phyloP scores from a whole-genome alignment of 2,797 vertebrate species.

The Accipiter badius region DNA sequence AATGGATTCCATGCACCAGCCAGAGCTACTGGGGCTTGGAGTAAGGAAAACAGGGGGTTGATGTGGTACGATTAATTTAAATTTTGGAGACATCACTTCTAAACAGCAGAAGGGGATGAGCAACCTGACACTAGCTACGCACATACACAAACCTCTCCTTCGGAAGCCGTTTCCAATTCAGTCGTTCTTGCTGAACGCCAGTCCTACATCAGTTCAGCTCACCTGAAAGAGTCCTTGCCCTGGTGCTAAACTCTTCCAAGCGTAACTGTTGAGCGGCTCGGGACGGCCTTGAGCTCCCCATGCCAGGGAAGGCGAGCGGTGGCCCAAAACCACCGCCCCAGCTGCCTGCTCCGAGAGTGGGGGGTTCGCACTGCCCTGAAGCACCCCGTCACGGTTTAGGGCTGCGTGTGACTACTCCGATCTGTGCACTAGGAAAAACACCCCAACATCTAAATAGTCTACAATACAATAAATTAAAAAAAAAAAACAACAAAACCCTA shows the following conservation, averaged over 20 bases:
- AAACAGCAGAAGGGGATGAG: neutral
- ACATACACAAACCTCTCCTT: neutral
- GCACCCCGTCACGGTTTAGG: fast-evolving
- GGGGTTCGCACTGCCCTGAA: fast-evolving
- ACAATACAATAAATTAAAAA: too few species aligned
- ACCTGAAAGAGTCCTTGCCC: neutral
- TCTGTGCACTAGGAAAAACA: fast-evolving
- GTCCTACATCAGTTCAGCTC: neutral
- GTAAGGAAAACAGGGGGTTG: neutral
- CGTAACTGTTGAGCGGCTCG: fast-evolving
- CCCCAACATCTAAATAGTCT: fast-evolving
- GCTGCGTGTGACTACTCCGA: fast-evolving
- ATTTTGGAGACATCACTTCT: neutral
- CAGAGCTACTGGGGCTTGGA: neutral
- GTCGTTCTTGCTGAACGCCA: neutral
- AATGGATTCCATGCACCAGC: too few species aligned
- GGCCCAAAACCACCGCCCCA: neutral
- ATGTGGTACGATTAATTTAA: too few species aligned
- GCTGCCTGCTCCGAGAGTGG: neutral
- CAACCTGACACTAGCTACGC: too few species aligned
- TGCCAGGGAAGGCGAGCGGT: neutral
- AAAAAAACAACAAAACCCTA: too few species aligned
- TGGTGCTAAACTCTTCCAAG: neutral
- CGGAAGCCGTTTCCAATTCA: neutral
- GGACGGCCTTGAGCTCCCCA: fast-evolving